Conservation (phyloP, 1,140 invertebrate genomes). For the Teleogryllus occipitalis region DNA sequence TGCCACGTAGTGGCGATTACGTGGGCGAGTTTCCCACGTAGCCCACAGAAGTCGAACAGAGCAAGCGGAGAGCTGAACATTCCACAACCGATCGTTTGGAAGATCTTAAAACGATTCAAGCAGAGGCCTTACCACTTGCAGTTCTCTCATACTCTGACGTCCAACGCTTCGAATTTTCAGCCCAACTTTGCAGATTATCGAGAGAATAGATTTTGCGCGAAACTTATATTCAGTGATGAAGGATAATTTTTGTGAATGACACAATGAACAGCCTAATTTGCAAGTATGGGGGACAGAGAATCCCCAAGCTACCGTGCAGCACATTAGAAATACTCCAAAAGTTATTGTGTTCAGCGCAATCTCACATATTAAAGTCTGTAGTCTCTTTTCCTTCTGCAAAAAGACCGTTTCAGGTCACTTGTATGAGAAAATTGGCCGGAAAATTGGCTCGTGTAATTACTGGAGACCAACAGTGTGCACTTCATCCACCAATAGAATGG, state of each 20-base stretch:
- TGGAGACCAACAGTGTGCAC: conserved; percentile 14
- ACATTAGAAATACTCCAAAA: neutral
- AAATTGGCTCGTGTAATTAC: conserved; percentile 16
- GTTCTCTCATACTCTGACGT: conserved; percentile 18
- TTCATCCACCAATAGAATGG: conserved; percentile 17
- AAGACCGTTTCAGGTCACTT: neutral
- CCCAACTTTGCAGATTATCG: neutral
- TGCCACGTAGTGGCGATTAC: too few species aligned
- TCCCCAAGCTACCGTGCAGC: neutral
- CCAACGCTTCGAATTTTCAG: neutral
- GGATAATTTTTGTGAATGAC: neutral
- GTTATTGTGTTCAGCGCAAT: neutral
- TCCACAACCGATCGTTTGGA: conserved; percentile 23
- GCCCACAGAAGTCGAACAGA: conserved; percentile 17
- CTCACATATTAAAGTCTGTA: neutral
- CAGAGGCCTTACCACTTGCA: conserved; percentile 19
- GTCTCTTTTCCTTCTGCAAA: neutral
- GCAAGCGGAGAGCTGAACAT: conserved; percentile 23
- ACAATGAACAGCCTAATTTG: neutral
- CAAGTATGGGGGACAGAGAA: neutral
- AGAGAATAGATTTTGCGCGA: neutral
- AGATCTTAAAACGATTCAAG: conserved; percentile 20
- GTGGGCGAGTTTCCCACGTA: conserved; percentile 20
- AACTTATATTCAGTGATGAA: neutral
- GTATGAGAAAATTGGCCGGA: conserved; percentile 10